Evolutionary conservation across 2,113 vertebrate species (phyloP), one percentile per base, ranked within the genome.

Genomic region (Phyllopteryx taeniolatus): DNA sequence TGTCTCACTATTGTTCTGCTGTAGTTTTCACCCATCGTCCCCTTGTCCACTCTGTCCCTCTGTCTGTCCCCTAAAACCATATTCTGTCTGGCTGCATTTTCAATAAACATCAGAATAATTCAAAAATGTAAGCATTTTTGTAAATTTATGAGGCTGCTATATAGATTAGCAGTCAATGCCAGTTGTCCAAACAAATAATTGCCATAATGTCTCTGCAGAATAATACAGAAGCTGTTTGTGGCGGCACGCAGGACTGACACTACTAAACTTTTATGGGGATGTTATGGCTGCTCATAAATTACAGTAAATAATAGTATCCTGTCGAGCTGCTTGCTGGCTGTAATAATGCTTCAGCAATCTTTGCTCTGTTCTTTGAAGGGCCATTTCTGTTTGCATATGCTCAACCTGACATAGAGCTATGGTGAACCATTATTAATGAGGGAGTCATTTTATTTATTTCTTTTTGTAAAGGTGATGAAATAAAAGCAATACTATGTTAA

Each of bases 391-490:
- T 6, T 70, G 43, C 61, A 39, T 6, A 27, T 62, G 57, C 70
- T 17, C 74, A 49, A 70, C 74, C 69, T 68, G 60, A 22, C 14
- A 35, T 42, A 31, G 62, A 74, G 69, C 66, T 67, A 44, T n/a
- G 35, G 68, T 44, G 72, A 64, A 60, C 27, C 57, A 54, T 77
- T 51, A 68, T 31, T 70, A 11, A 62, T 49, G 19, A 62, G 73
- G 72, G 71, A 17, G 0, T 33, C 44, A 17, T 80, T 85, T 74
- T 78, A 73, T 56, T n/a, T 56, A 2, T 22, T 57, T 57, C n/a
- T 11, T 57, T 5, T 31, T 12, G 75, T 61, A 83, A 60, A 20
- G 43, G 13, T 73, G 72, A 82, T 81, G 72, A 71, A 78, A 79
- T 74, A 71, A 42, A 61, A 33, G 31, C 59, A 56, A 68, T 53